A percentile compares a stretch with the other conserved stretches of the same genome.
Evolutionary conservation across 1,140 invertebrate species (phyloP).

Genomic region (Coptotermes formosanus): DNA sequence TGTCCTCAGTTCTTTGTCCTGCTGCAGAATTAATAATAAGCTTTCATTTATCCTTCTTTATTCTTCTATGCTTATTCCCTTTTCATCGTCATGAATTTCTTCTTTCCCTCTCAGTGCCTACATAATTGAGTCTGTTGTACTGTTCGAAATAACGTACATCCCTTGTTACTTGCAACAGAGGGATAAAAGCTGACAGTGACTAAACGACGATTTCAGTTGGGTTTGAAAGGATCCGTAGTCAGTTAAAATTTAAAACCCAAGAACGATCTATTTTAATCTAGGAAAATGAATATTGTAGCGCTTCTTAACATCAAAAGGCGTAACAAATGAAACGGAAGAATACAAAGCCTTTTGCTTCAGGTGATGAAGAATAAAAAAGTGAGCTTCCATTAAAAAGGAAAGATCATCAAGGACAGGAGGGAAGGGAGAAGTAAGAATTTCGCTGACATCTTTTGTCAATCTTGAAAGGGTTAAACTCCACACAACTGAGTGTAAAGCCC

Average conservation of each 20-base stretch:
- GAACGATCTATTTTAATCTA: slow-evolving; percentile 4
- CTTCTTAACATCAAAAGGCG: slow-evolving; percentile 6
- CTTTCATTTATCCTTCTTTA: slow-evolving; percentile 12
- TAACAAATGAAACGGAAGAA: not conserved
- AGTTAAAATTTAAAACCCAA: not conserved
- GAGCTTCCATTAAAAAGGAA: not conserved
- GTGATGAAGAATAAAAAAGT: not conserved
- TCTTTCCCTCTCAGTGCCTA: not conserved
- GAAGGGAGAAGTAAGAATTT: not conserved
- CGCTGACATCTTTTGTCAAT: not conserved
- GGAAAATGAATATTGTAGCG: not conserved
- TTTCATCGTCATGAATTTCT: not conserved
- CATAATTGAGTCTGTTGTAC: not conserved
- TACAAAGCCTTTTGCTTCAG: not conserved
- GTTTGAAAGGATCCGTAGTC: not conserved
- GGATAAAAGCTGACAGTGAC: not conserved
- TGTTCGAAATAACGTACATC: too few species aligned
- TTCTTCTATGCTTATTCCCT: not conserved
- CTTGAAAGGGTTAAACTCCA: not conserved
- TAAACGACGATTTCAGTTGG: not conserved
- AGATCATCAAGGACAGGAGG: not conserved
- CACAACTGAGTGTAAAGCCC: too few species aligned
- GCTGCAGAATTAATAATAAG: not conserved
- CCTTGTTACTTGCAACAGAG: not conserved
- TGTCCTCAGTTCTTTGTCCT: not conserved